Evolutionary conservation across 2,888 invertebrate genomes (phyloP).

Genomic region (Andrena hattorfiana): DNA sequence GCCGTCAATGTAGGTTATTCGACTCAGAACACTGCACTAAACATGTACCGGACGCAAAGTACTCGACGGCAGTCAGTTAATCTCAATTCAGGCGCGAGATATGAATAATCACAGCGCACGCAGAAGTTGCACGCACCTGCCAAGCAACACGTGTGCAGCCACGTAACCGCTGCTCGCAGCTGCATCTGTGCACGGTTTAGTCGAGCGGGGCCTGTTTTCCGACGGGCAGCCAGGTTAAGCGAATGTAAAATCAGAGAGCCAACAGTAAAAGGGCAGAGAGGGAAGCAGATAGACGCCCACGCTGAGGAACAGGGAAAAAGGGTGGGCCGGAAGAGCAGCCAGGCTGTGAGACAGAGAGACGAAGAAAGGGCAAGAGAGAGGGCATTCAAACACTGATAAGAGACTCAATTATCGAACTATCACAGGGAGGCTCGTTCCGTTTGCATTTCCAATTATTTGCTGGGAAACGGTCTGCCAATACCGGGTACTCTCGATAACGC

Average conservation of each 20-base stretch:
- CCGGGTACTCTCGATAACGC: constrained; percentile 80
- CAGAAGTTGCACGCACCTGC: background rate
- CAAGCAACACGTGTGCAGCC: constrained; percentile 25
- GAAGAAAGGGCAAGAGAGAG: constrained; percentile 56
- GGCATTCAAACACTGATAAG: constrained; percentile 82
- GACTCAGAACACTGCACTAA: background rate
- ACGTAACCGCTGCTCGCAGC: background rate
- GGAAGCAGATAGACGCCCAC: constrained; percentile 20
- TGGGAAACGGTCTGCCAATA: constrained; percentile 84
- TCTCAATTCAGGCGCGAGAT: constrained; percentile 2
- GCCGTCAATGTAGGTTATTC: background rate
- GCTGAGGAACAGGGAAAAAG: background rate
- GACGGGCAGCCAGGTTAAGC: constrained; percentile 9
- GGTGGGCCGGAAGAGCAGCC: constrained; percentile 18
- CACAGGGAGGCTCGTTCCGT: constrained; percentile 82
- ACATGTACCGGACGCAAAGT: background rate
- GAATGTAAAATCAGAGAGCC: constrained; percentile 23
- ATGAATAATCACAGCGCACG: background rate
- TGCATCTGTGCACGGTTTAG: background rate
- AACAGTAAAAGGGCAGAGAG: constrained; percentile 13
- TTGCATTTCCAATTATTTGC: constrained; percentile 85
- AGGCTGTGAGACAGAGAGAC: constrained; percentile 46
- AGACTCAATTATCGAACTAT: constrained; percentile 85
- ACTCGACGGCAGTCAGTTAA: background rate
- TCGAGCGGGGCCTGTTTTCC: background rate